Evolutionary conservation across 2,113 vertebrate genomes (phyloP).

Genomic region (Calyptommatus sinebrachiatus): DNA sequence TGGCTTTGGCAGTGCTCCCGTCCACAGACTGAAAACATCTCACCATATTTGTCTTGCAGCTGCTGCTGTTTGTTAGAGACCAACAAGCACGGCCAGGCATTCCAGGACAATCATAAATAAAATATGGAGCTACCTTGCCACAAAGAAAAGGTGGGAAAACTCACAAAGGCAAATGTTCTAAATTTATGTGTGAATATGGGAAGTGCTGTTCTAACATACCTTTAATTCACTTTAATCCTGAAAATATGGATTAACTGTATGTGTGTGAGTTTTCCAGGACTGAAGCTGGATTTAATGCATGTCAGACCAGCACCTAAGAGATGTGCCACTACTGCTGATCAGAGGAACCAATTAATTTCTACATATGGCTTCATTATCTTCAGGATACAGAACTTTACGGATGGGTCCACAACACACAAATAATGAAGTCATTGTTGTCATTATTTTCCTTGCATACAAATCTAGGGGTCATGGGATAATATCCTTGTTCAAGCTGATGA

Average conservation of each 20-base stretch:
- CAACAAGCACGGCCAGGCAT: slow-evolving; percentile 64
- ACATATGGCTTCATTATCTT: slow-evolving; percentile 47
- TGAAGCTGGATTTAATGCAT: no score
- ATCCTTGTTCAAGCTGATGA: no score
- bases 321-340: slow-evolving; percentile 24
- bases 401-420: slow-evolving; percentile 37
- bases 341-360: slow-evolving; percentile 26
- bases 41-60: slow-evolving; percentile 72
- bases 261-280: no score
- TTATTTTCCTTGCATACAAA: no score
- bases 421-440: no score
- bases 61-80: slow-evolving; percentile 66
- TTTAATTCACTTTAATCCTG: no score
- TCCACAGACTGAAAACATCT: slow-evolving; percentile 53
- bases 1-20: slow-evolving; percentile 71
- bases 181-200: background rate
- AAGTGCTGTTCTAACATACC: no score
- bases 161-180: background rate
- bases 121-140: slow-evolving; percentile 34
- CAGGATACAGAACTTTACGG: slow-evolving; percentile 48
- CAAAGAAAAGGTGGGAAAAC: slow-evolving; percentile 34
- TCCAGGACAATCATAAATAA: slow-evolving; percentile 70
- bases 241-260: no score
- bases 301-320: background rate
- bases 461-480: no score